Conservation (phyloP, 2,113 vertebrate species). For the Sinocyclocheilus grahami region DNA sequence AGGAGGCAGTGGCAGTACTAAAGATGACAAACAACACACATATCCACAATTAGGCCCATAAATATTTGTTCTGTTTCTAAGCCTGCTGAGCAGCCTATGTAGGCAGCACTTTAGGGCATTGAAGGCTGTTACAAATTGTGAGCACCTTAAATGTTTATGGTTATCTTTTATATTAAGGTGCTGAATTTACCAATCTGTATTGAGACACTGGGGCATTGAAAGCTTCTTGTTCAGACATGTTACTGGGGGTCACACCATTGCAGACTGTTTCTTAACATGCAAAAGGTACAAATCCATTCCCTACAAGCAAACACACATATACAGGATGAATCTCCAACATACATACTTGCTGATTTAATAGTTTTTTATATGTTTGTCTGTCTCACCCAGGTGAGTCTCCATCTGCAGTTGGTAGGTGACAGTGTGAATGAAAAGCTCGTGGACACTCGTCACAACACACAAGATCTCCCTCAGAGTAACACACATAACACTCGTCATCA, state of each 20-base stretch:
- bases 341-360: background rate
- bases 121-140: no score
- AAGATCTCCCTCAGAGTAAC: slow-evolving; percentile 50
- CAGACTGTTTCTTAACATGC: slow-evolving; percentile 50
- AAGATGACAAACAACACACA: slow-evolving; percentile 1
- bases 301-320: slow-evolving; percentile 59
- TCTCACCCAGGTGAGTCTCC: slow-evolving; percentile 26
- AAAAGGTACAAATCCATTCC: slow-evolving; percentile 73
- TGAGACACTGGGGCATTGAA: slow-evolving; percentile 48
- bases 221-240: slow-evolving; percentile 23
- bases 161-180: no score
- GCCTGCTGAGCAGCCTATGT: no score
- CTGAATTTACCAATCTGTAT: slow-evolving; percentile 62
- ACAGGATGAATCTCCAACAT: slow-evolving; percentile 1
- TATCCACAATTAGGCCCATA: no score
- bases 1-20: slow-evolving; percentile 75
- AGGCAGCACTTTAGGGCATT: no score
- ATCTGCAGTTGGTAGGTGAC: slow-evolving; percentile 69
- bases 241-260: background rate
- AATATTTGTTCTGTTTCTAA: no score
- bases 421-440: slow-evolving; percentile 72
- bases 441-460: slow-evolving; percentile 72
- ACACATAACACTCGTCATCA: slow-evolving; percentile 72
- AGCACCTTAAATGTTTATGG: no score
- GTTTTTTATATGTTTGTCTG: background rate